Percentiles rank a stretch among this genome's conserved stretches.
phyloP scores from a whole-genome alignment of 2,113 vertebrate genomes.

The Meleagris gallopavo region DNA sequence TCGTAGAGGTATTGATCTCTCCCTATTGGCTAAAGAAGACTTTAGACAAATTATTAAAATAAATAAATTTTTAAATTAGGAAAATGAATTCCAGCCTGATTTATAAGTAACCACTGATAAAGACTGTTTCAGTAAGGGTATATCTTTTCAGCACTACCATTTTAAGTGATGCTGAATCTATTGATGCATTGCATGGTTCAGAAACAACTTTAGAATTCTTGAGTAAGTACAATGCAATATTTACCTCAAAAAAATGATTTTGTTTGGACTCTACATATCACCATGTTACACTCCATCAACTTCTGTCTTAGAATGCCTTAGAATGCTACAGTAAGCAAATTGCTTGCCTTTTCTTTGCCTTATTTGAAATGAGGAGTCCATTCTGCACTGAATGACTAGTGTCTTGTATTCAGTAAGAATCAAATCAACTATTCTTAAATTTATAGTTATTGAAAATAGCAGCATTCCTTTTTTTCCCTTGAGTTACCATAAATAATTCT shows the following conservation, averaged over 20 bases:
- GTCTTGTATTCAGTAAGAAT: neutral
- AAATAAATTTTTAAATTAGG: neutral
- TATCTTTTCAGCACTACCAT: neutral
- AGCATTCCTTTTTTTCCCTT: neutral
- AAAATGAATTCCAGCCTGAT: neutral
- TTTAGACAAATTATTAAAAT: neutral
- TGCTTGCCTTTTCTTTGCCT: neutral
- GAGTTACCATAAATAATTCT: neutral
- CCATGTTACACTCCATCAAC: neutral
- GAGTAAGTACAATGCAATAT: neutral
- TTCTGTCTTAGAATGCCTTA: neutral
- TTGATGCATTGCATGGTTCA: neutral
- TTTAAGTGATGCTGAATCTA: neutral
- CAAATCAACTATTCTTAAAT: neutral
- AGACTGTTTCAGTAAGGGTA: neutral
- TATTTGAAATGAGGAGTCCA: constrained; percentile 18
- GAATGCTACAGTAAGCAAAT: constrained; percentile 1
- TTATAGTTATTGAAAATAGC: neutral
- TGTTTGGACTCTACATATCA: neutral
- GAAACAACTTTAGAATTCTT: neutral
- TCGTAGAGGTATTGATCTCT: neutral
- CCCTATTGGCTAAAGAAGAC: neutral
- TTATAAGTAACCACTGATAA: neutral
- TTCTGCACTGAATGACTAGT: neutral
- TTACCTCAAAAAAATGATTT: neutral